phyloP scores from a whole-genome alignment of 1,140 invertebrate genomes.

The Halictus rubicundus region DNA sequence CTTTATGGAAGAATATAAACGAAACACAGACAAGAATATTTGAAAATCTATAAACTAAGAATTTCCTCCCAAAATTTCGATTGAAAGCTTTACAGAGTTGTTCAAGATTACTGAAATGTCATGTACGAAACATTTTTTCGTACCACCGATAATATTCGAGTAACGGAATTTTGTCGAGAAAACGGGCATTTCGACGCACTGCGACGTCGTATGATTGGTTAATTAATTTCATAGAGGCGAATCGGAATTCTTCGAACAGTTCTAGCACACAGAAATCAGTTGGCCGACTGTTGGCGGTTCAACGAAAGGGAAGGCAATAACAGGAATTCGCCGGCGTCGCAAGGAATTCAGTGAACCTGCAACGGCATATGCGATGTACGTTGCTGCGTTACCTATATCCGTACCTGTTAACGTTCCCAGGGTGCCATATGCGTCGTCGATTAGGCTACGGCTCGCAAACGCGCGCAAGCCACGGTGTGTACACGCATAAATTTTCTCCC shows the following conservation, averaged over 20 bases:
- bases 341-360: slow-evolving; percentile 56
- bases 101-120: too few relatives aligned
- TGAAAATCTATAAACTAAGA: too few relatives aligned
- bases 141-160: too few relatives aligned
- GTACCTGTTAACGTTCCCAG: slow-evolving; percentile 36
- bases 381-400: slow-evolving; percentile 51
- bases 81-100: too few relatives aligned
- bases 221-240: background rate
- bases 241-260: background rate
- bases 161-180: too few relatives aligned
- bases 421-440: slow-evolving; percentile 50
- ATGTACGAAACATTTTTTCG: too few relatives aligned
- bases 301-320: background rate
- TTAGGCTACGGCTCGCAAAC: slow-evolving; percentile 53
- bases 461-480: slow-evolving; percentile 31
- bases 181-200: too few relatives aligned
- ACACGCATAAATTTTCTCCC: slow-evolving; percentile 50
- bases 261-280: slow-evolving; percentile 1
- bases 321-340: slow-evolving; percentile 23
- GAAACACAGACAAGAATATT: too few relatives aligned
- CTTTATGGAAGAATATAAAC: too few relatives aligned
- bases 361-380: slow-evolving; percentile 58
- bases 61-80: too few relatives aligned
- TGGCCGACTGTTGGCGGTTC: too few relatives aligned
- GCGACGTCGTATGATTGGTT: background rate